These are phyloP conservation scores for Tuberolachnus salignus DNA, from an alignment of 2,888 invertebrate species.

Conservation along the genomic window DNA sequence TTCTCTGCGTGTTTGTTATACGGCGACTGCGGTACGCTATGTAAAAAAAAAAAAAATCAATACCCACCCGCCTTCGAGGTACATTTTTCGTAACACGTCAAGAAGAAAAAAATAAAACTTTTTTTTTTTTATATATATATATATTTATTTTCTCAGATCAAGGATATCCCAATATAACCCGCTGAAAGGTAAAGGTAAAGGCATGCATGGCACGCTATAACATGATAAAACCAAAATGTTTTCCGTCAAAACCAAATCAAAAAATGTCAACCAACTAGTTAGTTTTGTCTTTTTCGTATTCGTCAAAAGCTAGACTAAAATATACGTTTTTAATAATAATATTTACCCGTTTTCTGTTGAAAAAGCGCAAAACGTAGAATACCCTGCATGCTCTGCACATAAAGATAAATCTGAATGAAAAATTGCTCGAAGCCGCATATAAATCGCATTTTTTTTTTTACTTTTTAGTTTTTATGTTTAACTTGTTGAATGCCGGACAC, in stretches of 20 bases:
- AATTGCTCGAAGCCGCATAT: no score
- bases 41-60: constrained; percentile 38
- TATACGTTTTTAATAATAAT: neutral
- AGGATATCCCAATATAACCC: neutral
- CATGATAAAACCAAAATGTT: neutral
- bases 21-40: neutral
- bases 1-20: neutral
- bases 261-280: neutral
- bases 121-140: neutral
- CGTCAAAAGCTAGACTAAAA: neutral
- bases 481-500: no score
- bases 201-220: neutral
- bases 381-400: no score
- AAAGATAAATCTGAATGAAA: no score
- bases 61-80: neutral
- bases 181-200: neutral
- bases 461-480: no score
- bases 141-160: neutral
- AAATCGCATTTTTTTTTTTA: no score
- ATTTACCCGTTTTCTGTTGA: neutral
- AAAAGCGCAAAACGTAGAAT: neutral
- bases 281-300: neutral
- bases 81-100: constrained; percentile 19
- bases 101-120: constrained; percentile 39
- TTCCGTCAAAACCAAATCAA: neutral